Base-by-base conservation (phyloP, 2,888 invertebrate species). In the Sialis fuliginosa region DNA sequence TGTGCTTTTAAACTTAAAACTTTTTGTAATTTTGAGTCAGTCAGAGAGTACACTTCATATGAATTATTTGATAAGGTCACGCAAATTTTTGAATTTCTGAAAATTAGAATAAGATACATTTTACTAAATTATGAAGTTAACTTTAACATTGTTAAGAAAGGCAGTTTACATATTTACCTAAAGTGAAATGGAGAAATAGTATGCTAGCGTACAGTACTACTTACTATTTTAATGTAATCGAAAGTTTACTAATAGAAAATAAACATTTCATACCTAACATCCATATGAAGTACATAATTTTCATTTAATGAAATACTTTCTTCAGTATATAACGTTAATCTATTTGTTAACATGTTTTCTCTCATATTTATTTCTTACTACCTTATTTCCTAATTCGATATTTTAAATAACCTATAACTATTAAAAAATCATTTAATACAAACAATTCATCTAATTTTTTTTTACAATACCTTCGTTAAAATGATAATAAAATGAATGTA, bases 211-310 rank as follows among this genome's bases (percentile, higher is more conserved):
- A 22, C 22, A 2, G 2, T 22, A 22, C 22, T 22, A 22, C 22
- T 22, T 22, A 22, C 22, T 22, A 22, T 22, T 2, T 4, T 22
- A 22, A 22, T 22, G 22, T 22, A n/a, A 22, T 44, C 6, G 7
- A 45, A 33, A 3, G 4, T 10, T 9, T 37, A n/a, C 22, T 41
- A 42, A 43, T 6, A 22, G 4, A 22, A 22, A 10, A 39, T 35
- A 30, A 46, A 35, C 39, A 52, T 53, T 50, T 63, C 75, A 79
- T 67, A 69, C 46, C 74, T 72, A 4, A 70, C 72, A 53, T 69
- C 66, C 51, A 82, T 57, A 48, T 71, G 70, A 41, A 80, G 68
- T 45, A 81, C 66, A 55, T 80, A 83, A 4, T 71, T 69, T 49
- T 72, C 69, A 33, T 71, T 67, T 1, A 68, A 53, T 1, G 73